Base-by-base conservation (phyloP, 2,888 invertebrate genomes). In the Clistopyga incitator region DNA sequence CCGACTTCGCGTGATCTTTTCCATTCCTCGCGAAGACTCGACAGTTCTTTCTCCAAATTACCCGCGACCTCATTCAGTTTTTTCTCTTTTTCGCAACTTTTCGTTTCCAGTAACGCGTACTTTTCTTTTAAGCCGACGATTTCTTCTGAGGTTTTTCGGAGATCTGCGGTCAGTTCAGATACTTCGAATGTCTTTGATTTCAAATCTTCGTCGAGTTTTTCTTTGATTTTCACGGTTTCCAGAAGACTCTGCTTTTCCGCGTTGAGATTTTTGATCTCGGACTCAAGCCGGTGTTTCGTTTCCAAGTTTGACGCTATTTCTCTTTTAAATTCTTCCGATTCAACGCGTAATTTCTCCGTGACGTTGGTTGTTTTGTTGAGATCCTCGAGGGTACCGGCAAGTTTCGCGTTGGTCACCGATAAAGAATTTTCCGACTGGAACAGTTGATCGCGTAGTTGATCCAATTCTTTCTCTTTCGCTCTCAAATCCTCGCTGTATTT, bases 171-270 rank as follows among this genome's bases (percentile, higher is more conserved):
- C 82, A 88, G 87, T 78, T 84, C 87, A 45, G 80, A 90, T 70
- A 94, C 92, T 86, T 93, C 94, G 84, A 94, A 93, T 13, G 90
- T 88, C n/a, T 92, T 92, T 87, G 94, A 94, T 86, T 94, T 93
- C 61, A 93, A 92, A 86, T 94, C 94, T 80, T 95, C 94, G 88
- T 94, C 94, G 2, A 95, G 88, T 6, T 93, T 93, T 88, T 95
- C 88, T 29, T 74, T 86, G 29, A 86, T 89, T 23, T 86, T 64
- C 0, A 86, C 18, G 4, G 65, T 74, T 61, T 84, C 70, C 4
- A 64, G 11, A 11, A 92, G 80, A 59, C 90, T 87, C 15, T 29
- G 59, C 78, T 90, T 89, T 76, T 84, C 85, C 20, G 54, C 56
- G 84, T 90, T 86, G 2, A 86, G 74, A 0, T 81, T 74, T 15